These are phyloP conservation scores for Tetraodon nigroviridis DNA, from an alignment of 2,113 vertebrate species.

Conservation along the genomic window DNA sequence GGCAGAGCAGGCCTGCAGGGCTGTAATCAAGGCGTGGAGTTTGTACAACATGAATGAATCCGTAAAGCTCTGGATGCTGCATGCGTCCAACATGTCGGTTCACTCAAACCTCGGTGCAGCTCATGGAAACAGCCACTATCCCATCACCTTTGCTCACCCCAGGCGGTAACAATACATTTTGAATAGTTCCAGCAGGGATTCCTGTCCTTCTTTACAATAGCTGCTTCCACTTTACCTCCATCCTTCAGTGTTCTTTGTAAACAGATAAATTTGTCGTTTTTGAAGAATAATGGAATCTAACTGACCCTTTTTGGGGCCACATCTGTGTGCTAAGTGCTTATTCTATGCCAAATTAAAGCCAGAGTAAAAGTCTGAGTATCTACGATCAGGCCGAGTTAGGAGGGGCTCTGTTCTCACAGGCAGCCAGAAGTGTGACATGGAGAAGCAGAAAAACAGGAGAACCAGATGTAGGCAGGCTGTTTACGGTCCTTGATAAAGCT, in stretches of 20 bases:
- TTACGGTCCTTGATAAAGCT: conserved; percentile 24
- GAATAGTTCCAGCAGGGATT: conserved; percentile 11
- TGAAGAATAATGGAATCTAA: conserved; percentile 35
- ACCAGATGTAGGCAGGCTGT: conserved; percentile 33
- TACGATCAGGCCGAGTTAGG: conserved; percentile 23
- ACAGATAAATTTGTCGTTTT: too few species aligned
- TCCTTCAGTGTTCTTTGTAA: conserved; percentile 42
- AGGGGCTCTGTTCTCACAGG: conserved; percentile 4
- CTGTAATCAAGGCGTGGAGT: conserved; percentile 27
- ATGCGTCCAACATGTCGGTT: background rate
- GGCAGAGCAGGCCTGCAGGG: background rate
- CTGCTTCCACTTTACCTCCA: conserved; percentile 46
- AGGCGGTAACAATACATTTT: background rate
- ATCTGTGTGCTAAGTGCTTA: conserved; percentile 28
- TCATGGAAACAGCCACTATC: background rate
- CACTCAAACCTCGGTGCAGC: background rate
- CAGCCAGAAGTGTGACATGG: background rate
- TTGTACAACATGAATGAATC: conserved; percentile 23
- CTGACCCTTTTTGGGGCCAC: conserved; percentile 7
- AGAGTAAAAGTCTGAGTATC: conserved; percentile 20
- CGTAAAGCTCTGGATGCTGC: background rate
- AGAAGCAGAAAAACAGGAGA: background rate
- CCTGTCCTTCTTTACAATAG: conserved; percentile 35
- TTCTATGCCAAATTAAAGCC: conserved; percentile 36
- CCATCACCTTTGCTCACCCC: background rate